Evolutionary conservation across 1,140 invertebrate genomes (phyloP), one percentile per base, ranked within the genome.

Genomic region (Caenorhabditis latens): DNA sequence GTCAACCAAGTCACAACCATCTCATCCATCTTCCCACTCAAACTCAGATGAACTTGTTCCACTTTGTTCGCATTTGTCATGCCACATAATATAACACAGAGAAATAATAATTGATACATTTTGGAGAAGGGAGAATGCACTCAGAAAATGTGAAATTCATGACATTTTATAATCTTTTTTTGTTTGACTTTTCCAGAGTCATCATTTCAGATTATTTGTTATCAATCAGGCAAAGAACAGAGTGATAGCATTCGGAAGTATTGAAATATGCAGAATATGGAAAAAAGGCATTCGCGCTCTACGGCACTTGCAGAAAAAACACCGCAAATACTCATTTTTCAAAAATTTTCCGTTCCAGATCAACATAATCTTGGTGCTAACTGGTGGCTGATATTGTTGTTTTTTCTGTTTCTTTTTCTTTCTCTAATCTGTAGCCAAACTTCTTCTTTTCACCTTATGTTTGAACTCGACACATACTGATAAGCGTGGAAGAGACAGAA

Each of bases 41-140:
- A 91, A n/a, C 90, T 90, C 7, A 90, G 58, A 84, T 90, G 90
- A 32, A 90, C 79, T 83, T 90, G 90, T 67, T 90, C 61, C 71
- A 83, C 71, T 50, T 58, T 61, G 32, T 86, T 86, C 16, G 67
- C 53, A 42, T 14, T 32, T 0, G 13, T 53, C 11, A 19, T 21
- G 14, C 32, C 11, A 57, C 9, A 32, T 4, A 53, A 57, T n/a
- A 63, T 42, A 21, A 40, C 16, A 21, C 42, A 63, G 42, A 63
- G 24, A 14, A 57, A 0, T 7, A 63, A 13, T 5, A 40, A 32
- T 21, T 4, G n/a, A 63, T 32, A 63, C 24, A 63, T 63, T 63
- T 50, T 50, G 50, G 13, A 14, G 24, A 11, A 40, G n/a, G n/a
- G n/a, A 40, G 14, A 63, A 63, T 13, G 9, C 6, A 24, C 9